Evolutionary conservation across 2,113 vertebrate species (phyloP).

Genomic region (Lagenorhynchus albirostris): DNA sequence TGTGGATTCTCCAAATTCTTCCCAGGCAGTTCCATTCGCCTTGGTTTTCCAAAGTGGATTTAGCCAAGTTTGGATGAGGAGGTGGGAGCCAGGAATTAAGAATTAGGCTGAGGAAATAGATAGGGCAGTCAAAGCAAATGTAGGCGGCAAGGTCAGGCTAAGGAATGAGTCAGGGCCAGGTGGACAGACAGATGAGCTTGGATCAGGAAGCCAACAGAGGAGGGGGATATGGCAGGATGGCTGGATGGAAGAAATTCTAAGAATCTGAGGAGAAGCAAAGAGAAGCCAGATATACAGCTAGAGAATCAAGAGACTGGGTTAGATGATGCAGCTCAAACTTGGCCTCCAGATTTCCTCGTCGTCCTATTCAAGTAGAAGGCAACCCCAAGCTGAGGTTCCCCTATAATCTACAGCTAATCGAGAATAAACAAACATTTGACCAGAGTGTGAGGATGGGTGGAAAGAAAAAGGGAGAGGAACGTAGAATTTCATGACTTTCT

Average conservation of each 20-base stretch:
- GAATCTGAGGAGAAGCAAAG: not conserved
- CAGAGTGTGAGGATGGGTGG: not conserved
- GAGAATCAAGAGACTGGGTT: not conserved
- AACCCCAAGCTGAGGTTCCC: not conserved
- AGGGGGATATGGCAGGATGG: not conserved
- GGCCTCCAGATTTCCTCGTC: not conserved
- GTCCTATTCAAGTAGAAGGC: not conserved
- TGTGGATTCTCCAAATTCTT: constrained; percentile 40
- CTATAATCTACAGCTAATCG: fast-evolving
- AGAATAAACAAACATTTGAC: not conserved
- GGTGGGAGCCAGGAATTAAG: not conserved
- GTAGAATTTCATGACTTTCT: not conserved
- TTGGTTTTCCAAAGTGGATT: constrained; percentile 24
- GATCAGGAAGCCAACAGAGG: not conserved
- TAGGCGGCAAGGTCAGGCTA: not conserved
- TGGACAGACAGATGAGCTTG: not conserved
- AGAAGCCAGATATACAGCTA: not conserved
- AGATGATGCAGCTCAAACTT: not conserved
- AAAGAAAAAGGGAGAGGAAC: not conserved
- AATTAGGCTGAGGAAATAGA: not conserved
- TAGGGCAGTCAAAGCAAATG: not conserved
- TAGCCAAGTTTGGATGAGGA: not conserved
- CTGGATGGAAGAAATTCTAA: not conserved
- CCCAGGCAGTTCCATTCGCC: not conserved
- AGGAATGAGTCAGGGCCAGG: not conserved